Conservation (phyloP, 2,888 invertebrate species). For the Athalia circularis region DNA sequence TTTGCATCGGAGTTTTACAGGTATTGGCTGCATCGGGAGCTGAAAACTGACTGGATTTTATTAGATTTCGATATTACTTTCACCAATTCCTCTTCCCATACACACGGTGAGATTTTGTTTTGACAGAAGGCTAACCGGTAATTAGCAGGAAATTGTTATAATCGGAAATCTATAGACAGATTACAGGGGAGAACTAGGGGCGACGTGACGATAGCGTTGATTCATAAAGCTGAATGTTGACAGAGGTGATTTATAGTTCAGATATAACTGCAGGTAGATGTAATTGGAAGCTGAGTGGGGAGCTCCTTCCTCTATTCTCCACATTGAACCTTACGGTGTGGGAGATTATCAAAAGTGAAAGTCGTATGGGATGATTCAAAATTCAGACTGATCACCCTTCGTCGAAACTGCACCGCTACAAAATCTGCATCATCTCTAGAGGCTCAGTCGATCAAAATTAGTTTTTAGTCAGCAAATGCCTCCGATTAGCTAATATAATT, state of each 20-base stretch:
- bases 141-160: conserved; percentile 16
- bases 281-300: conserved; percentile 5
- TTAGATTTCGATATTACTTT: background rate
- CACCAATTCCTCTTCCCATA: background rate
- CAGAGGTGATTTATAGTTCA: conserved; percentile 5
- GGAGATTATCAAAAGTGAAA: background rate
- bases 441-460: too few species aligned
- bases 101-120: background rate
- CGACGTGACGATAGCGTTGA: background rate
- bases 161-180: background rate
- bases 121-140: conserved; percentile 25
- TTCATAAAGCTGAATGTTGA: conserved; percentile 6
- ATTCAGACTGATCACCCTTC: too few species aligned
- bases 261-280: conserved; percentile 14
- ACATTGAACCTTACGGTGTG: background rate
- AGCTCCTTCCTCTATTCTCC: background rate
- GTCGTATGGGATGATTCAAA: too few species aligned
- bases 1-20: too few species aligned
- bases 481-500: too few species aligned
- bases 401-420: too few species aligned
- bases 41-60: too few species aligned
- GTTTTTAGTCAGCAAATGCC: too few species aligned
- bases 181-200: conserved; percentile 4
- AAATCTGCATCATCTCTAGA: too few species aligned
- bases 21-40: too few species aligned